Evolutionary conservation across 1,140 invertebrate genomes (phyloP).

Genomic region (Drosophila tsacasi): DNA sequence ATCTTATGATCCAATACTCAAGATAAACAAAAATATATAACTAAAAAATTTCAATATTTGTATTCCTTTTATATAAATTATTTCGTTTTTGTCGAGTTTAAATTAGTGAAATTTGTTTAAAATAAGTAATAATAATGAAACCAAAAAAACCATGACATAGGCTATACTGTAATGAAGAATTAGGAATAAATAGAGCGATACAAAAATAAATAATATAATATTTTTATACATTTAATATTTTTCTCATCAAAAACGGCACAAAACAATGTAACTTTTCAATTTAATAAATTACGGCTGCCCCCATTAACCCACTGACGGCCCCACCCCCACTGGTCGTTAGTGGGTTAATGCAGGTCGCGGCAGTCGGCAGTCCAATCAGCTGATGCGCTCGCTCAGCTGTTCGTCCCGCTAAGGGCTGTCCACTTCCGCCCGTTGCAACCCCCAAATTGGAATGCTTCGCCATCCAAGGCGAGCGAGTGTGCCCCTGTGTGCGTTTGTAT

Average conservation of each 20-base stretch:
- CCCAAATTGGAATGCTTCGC: constrained; percentile 1
- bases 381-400: constrained; percentile 59
- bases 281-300: background rate
- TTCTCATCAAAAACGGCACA: background rate
- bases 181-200: background rate
- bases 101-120: background rate
- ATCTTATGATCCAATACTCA: too few species aligned
- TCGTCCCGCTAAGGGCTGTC: constrained; percentile 42
- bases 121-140: background rate
- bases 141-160: too few species aligned
- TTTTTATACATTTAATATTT: too few species aligned
- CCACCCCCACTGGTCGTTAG: constrained; percentile 6
- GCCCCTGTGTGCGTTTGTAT: constrained; percentile 10
- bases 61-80: too few species aligned
- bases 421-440: constrained; percentile 62
- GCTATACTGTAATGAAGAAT: background rate
- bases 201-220: background rate
- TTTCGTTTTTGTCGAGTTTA: background rate
- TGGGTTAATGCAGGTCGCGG: constrained; percentile 72
- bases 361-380: constrained; percentile 29
- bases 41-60: too few species aligned
- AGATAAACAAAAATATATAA: background rate
- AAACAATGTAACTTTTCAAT: too few species aligned
- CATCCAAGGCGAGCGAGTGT: constrained; percentile 1
- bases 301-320: constrained; percentile 2